Evolutionary conservation across 2,888 invertebrate species (phyloP), one percentile per base, ranked within the genome.

Genomic region (Drosophila testacea): DNA sequence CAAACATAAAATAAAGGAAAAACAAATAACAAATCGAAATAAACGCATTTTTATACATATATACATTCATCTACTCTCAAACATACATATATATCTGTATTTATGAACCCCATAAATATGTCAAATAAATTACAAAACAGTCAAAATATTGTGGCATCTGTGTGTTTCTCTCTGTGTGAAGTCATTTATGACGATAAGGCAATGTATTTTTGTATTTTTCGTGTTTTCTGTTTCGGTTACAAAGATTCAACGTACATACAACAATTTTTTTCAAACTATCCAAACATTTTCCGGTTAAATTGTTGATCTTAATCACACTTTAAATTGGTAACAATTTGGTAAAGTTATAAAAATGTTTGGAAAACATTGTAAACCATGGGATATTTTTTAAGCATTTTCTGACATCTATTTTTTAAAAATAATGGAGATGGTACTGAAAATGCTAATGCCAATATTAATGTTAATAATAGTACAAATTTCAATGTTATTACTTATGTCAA

Each of bases 51-150:
- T 65, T 77, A 77, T 78, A 79, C 50, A 50, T 51, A 36, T 32
- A 39, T 38, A 32, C 69, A 55, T 84, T 59, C 83, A 77, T 80
- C 65, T 86, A 42, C 27, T 27, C 27, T 13, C 47, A 46, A 48
- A 36, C 44, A 32, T 59, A 27, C 54, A 47, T 48, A 38, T 63
- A 61, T 84, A 81, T 84, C 70, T 88, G 88, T 86, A 86, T 86
- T 86, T 86, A 86, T 89, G 86, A 86, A 89, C 78, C 81, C 84
- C 86, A 86, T 86, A 86, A 86, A 86, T 85, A 86, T 86, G 86
- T 86, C 86, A 86, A 86, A 89, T 89, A 86, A 86, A 89, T 86
- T 80, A 86, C 90, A 71, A 76, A 88, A 78, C 83, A 86, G 90
- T 88, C 86, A 86, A 85, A 83, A 83, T 86, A 89, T 89, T 86